These are phyloP conservation scores for Malurus cyaneus DNA, from an alignment of 2,113 vertebrate genomes.

Conservation along the genomic window DNA sequence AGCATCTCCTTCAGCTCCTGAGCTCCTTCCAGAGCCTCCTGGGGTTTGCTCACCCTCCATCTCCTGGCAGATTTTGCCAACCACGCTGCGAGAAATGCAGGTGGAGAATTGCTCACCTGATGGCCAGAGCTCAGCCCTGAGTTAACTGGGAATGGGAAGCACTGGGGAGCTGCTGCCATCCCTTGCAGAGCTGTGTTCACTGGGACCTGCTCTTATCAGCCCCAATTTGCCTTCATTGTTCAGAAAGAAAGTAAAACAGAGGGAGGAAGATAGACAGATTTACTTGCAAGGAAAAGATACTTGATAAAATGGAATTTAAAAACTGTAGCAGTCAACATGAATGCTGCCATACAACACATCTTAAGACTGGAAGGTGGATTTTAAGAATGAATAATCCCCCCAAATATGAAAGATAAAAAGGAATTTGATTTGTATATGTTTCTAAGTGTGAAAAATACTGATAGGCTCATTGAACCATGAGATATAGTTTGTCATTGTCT, in stretches of 20 bases:
- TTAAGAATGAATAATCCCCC: not conserved
- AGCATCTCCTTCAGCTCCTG: not conserved
- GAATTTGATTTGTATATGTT: not conserved
- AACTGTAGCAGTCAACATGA: not conserved
- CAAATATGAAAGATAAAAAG: not conserved
- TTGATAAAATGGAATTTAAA: not conserved
- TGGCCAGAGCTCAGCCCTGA: not conserved
- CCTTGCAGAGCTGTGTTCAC: not conserved
- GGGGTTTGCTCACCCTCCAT: fast-evolving
- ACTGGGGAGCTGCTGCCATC: fast-evolving
- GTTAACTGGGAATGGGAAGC: not conserved
- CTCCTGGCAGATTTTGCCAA: not conserved
- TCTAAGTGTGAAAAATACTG: not conserved
- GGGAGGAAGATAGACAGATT: not conserved
- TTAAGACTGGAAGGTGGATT: not conserved
- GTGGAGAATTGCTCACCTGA: not conserved
- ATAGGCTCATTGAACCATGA: not conserved
- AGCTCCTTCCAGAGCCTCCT: not conserved
- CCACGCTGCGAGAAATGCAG: not conserved
- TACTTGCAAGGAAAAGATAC: not conserved
- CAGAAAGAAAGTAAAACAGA: not conserved
- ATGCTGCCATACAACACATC: not conserved
- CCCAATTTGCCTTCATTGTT: not conserved
- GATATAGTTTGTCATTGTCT: not conserved
- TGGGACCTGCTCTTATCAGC: not conserved